Base-by-base conservation (phyloP, 2,113 vertebrate species). In the Ceyx margarethae region DNA sequence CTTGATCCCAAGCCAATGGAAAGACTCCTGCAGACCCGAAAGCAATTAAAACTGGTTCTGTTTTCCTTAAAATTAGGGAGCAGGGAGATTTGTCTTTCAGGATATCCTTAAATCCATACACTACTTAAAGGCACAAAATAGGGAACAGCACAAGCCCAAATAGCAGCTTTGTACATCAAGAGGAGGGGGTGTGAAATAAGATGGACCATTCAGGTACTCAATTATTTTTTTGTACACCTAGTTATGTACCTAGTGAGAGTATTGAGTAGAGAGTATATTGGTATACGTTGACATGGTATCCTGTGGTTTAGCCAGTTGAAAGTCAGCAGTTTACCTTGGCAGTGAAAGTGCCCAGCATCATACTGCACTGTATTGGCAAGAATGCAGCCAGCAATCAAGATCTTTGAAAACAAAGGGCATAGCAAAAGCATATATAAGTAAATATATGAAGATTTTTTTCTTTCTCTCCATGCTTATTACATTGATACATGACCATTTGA, bases 1-100 rank as follows among this genome's bases (percentile, higher is more conserved):
- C 87, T 91, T 92, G 74, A 93, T 91, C 29, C 48, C 62, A 79
- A 46, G 77, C 62, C 93, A 89, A 18, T 76, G 58, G 84, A 95
- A 95, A 85, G 89, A 54, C 11, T 93, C 58, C 62, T 79, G 81
- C 58, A 89, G 78, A 81, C n/a, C 51, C 85, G 58, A 62, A 91
- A 94, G 22, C 7, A 90, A 82, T 90, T 94, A 87, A 82, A 72
- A 43, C 4, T 45, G 16, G 26, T 68, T 91, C 57, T 75, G 26
- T 81, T 92, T 81, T 67, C 23, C 53, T 89, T 89, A 89, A 89
- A 90, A 75, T 68, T 79, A 72, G 42, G 45, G 8, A 84, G 11
- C 9, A 48, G n/a, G 31, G 7, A 74, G 40, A 10, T 71, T 71
- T 87, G 93, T 72, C 12, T 62, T 84, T 86, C 0, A 1, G 0